Base-by-base conservation (phyloP, 2,797 vertebrate species). In the Acrocephalus scirpaceus region DNA sequence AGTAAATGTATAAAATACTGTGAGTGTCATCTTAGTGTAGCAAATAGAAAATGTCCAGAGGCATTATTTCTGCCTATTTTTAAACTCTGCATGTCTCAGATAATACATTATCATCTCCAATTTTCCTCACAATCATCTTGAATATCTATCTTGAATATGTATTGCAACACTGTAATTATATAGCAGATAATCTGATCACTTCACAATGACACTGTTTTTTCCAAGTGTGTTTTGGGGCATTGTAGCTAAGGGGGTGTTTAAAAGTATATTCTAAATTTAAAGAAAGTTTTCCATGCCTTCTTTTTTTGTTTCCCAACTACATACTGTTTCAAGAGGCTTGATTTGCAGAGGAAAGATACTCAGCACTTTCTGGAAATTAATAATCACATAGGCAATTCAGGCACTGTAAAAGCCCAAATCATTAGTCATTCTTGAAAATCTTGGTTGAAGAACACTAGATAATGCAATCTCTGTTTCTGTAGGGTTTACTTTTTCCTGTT, bases 61-160 rank as follows among this genome's bases (percentile, higher is more conserved):
- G 44, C 47, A 56, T 81, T 92, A 32, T 85, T 95, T 93, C 58
- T 90, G 54, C 30, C 53, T 87, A 32, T 87, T 89, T 96, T 92
- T 86, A 92, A 83, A 81, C 38, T 72, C 32, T 78, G 9, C 20
- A 13, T 84, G 44, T 94, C 36, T 93, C 58, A 84, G 67, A 94
- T 75, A 88, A 90, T 90, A 34, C 30, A 65, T 92, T 87, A 89
- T 65, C 54, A 62, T 80, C 57, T n/a, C 30, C 51, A 30, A 36
- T 81, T 93, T 95, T 93, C n/a, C 69, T 93, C 51, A 42, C 62
- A 66, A 80, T 36, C 47, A 75, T 12, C 36, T 74, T 83, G 61
- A 89, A 16, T 83, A 77, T 93, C 40, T n/a, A n/a, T 94, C 78
- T 78, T 38, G 72, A 61, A 58, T 65, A 38, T 51, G 22, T 77